Evolutionary conservation across 1,140 invertebrate genomes (phyloP).

Genomic region (Agrypnia vestita): DNA sequence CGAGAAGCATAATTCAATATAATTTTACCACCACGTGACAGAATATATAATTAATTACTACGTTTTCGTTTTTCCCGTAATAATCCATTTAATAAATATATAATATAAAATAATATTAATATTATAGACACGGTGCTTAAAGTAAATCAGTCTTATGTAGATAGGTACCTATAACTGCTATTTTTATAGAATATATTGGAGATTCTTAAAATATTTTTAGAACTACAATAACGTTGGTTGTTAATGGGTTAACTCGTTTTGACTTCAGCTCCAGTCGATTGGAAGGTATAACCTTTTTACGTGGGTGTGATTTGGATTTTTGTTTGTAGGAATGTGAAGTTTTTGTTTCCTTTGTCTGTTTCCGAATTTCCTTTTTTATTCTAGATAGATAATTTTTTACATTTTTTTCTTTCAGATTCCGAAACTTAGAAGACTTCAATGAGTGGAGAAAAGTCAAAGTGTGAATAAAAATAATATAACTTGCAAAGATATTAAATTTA

Average conservation of each 20-base stretch:
- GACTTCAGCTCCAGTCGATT: neutral
- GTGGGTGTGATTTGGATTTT: conserved; percentile 26
- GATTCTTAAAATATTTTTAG: neutral
- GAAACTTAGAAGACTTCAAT: neutral
- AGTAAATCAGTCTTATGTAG: neutral
- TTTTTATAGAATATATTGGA: neutral
- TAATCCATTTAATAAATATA: no score
- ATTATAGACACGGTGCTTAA: no score
- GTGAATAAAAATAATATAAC: neutral
- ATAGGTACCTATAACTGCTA: neutral
- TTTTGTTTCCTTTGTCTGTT: conserved; percentile 8
- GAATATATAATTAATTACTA: no score
- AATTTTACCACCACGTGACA: no score
- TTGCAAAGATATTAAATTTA: neutral
- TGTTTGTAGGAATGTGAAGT: conserved; percentile 6
- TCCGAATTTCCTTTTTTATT: neutral
- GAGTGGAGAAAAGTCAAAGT: neutral
- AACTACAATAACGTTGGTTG: conserved; percentile 12
- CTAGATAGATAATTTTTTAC: neutral
- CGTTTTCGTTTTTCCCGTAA: no score
- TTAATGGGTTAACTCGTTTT: neutral
- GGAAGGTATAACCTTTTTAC: neutral
- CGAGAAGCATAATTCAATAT: no score
- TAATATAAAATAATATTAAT: no score
- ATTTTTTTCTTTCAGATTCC: conserved; percentile 32